Base-by-base conservation (phyloP, 2,113 vertebrate genomes). In the Silurus meridionalis region DNA sequence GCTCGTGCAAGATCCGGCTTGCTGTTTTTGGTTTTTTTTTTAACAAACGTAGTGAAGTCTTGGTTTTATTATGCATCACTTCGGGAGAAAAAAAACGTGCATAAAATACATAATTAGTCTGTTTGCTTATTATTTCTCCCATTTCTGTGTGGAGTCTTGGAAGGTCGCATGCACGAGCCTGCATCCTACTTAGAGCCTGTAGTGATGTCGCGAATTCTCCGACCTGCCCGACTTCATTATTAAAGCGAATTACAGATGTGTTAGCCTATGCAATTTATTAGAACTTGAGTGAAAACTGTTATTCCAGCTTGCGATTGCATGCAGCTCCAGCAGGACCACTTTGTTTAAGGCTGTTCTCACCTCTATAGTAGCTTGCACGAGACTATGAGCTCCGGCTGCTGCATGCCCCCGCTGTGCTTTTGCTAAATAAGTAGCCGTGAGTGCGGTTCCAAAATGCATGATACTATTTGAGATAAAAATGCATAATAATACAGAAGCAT, bases 311-410 rank as follows among this genome's bases (percentile, higher is more conserved):
- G 48, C 87, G 46, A 82, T 82, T 81, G 72, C 83, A 90, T 69
- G 75, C 17, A 89, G 66, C 57, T 88, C 90, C 90, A 52, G 77
- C 11, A 61, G 89, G 87, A 90, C 89, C 88, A 87, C 80, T 88
- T 37, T 94, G 93, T 94, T 93, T 93, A 93, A 93, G 93, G 55
- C 53, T 79, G 2, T 28, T 93, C 89, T 94, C 92, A 94, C 94
- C 93, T 92, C 7, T 64, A 8, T 77, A 87, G 74, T 55, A 86
- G 88, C 87, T 25, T 9, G 37, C 13, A 74, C 57, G 11, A 80
- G 25, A 28, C 83, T 82, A 67, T 83, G 17, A 90, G 80, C 83
- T 84, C 83, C 82, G 50, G 72, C 61, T 55, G 10, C 83, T 90
- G 80, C 57, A 67, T 81, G 85, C 74, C 60, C 82, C 85, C 52